Percentiles rank a stretch among this genome's conserved stretches.
Evolutionary conservation across 1,140 invertebrate genomes (phyloP).

Genomic region (Drosophila equinoxialis): DNA sequence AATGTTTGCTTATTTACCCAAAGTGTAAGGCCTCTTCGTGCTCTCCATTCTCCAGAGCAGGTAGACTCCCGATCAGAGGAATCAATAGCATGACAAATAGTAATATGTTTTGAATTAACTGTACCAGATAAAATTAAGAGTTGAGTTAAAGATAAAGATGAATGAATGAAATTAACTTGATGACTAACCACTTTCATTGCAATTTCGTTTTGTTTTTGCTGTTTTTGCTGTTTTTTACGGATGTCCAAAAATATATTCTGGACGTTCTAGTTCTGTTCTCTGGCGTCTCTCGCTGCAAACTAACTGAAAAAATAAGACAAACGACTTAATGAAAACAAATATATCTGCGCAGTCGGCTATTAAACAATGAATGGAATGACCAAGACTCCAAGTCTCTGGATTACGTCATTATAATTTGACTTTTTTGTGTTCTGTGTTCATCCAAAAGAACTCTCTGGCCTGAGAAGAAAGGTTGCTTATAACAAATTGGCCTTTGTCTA

Average conservation of each 20-base stretch:
- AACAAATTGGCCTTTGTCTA: neutral
- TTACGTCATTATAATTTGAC: conserved; percentile 70
- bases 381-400: conserved; percentile 18
- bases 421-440: conserved; percentile 6
- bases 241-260: neutral
- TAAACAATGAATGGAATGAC: conserved; percentile 38
- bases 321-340: conserved; percentile 69
- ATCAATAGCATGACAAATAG: conserved; percentile 20
- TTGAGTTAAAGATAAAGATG: neutral
- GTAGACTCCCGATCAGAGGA: conserved; percentile 29
- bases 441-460: conserved; percentile 16
- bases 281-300: conserved; percentile 45
- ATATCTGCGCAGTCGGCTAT: conserved; percentile 53
- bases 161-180: neutral
- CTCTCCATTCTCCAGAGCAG: conserved; percentile 43
- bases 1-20: conserved; percentile 36
- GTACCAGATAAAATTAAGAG: neutral
- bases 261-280: conserved; percentile 34
- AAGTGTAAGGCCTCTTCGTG: conserved; percentile 58
- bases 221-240: neutral
- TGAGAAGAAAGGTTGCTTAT: conserved; percentile 43
- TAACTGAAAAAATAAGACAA: conserved; percentile 69
- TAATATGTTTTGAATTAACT: conserved; percentile 34
- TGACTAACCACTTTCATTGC: conserved; percentile 50
- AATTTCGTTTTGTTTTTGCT: neutral